Conservation (phyloP, 2,888 invertebrate species). For the Dynastes grantii region DNA sequence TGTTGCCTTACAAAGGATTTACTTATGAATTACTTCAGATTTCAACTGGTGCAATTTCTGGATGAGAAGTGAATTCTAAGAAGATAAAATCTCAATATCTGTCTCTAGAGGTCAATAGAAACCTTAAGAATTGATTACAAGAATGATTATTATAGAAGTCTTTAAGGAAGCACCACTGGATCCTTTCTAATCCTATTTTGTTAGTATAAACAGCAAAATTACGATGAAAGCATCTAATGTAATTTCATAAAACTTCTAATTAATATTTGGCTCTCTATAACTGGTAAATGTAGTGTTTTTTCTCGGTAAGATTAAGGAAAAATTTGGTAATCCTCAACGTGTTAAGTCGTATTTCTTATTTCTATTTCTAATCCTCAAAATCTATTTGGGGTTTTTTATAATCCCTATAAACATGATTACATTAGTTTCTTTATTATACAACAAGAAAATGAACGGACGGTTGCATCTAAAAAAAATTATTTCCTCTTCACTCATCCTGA, state of each 20-base stretch:
- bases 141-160: too few species aligned
- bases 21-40: too few species aligned
- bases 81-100: too few species aligned
- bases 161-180: too few species aligned
- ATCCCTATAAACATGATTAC: conserved; percentile 80
- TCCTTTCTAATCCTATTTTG: too few species aligned
- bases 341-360: conserved; percentile 8
- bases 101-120: too few species aligned
- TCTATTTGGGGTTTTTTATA: conserved; percentile 43
- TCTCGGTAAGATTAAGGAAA: not conserved
- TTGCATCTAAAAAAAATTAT: conserved; percentile 80
- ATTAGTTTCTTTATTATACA: conserved; percentile 80
- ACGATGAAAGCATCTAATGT: not conserved
- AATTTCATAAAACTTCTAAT: too few species aligned
- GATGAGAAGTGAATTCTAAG: too few species aligned
- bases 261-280: not conserved
- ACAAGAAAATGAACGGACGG: conserved; percentile 88
- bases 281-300: not conserved
- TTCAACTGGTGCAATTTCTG: too few species aligned
- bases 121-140: too few species aligned
- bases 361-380: not conserved
- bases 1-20: too few species aligned
- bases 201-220: too few species aligned
- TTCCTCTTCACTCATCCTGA: conserved; percentile 76
- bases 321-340: conserved; percentile 11